Evolutionary conservation across 2,113 vertebrate species (phyloP).

Genomic region (Protobothrops mucrosquamatus): DNA sequence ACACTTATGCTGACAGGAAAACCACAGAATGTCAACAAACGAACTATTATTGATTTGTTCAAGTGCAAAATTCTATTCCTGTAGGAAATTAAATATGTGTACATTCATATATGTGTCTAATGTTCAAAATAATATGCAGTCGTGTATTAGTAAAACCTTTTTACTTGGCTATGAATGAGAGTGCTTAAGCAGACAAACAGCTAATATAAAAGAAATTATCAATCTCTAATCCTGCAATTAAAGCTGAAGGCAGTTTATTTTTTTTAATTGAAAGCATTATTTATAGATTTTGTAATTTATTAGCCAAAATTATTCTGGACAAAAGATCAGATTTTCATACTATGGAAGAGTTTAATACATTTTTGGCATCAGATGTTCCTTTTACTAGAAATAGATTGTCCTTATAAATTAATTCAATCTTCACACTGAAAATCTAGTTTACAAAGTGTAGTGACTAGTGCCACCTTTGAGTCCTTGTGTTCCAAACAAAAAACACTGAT

Average conservation of each 20-base stretch:
- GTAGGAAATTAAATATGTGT: background rate
- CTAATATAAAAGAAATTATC: background rate
- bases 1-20: conserved; percentile 12
- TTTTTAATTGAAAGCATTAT: background rate
- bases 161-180: background rate
- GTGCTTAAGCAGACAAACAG: background rate
- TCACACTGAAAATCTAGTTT: background rate
- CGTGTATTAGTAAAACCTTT: background rate
- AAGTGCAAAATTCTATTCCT: background rate
- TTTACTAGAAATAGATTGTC: background rate
- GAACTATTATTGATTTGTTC: conserved; percentile 17
- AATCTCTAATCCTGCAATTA: background rate
- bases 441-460: background rate
- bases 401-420: background rate
- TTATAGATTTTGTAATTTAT: background rate
- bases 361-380: background rate
- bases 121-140: background rate
- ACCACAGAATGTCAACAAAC: conserved; percentile 15
- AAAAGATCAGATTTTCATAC: background rate
- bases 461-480: background rate
- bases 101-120: background rate
- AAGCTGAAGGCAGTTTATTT: background rate
- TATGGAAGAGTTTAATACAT: background rate
- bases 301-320: background rate
- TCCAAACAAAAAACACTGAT: background rate